These are phyloP conservation scores for Sterna hirundo DNA, from an alignment of 2,113 vertebrate genomes.

Conservation along the genomic window DNA sequence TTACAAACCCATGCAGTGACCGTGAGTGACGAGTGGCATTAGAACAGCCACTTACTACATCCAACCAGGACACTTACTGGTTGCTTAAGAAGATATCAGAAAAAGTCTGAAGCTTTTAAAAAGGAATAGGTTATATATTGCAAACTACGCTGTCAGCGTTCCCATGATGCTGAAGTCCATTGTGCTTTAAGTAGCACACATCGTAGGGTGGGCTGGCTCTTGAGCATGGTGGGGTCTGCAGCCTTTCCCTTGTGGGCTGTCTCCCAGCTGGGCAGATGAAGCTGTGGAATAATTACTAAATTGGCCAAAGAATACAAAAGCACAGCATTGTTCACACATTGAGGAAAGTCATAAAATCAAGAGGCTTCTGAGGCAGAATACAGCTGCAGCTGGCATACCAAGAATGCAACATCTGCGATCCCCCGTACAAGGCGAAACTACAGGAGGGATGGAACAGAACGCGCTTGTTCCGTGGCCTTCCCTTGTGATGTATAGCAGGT, in stretches of 20 bases:
- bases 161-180: not conserved
- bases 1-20: not conserved
- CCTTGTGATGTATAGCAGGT: too few relatives aligned
- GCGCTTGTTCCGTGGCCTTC: too few relatives aligned
- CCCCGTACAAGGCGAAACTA: too few relatives aligned
- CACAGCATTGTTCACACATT: too few relatives aligned
- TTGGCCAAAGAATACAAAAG: too few relatives aligned
- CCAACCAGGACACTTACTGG: not conserved
- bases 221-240: fast-evolving
- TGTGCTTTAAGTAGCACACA: fast-evolving
- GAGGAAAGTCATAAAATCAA: too few relatives aligned
- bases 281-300: too few relatives aligned
- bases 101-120: not conserved
- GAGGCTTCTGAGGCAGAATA: too few relatives aligned
- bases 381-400: too few relatives aligned
- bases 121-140: not conserved
- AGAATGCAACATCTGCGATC: too few relatives aligned
- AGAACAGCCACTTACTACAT: not conserved
- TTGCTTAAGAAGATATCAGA: not conserved
- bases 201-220: fast-evolving
- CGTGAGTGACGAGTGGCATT: not conserved
- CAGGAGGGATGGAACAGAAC: too few relatives aligned
- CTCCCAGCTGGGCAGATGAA: not conserved
- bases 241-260: not conserved
- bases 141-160: not conserved